Conservation (phyloP, 2,113 vertebrate species). For the Pseudolaguvia tuberculata region DNA sequence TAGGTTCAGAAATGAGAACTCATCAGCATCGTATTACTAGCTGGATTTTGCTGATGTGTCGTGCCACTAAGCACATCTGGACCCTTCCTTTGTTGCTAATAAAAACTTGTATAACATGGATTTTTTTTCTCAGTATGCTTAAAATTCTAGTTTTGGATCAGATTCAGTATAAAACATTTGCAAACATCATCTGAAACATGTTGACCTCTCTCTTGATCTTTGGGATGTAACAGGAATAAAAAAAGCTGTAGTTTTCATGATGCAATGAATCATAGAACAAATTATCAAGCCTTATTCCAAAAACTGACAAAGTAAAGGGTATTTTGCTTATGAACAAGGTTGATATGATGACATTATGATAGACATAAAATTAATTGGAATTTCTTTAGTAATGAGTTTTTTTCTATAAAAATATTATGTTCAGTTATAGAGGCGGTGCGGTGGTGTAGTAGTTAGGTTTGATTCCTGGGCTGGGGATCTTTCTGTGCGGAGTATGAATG, state of each 20-base stretch:
- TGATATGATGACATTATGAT: neutral
- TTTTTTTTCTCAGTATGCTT: slow-evolving; percentile 19
- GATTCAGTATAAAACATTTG: slow-evolving; percentile 15
- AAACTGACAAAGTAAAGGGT: neutral
- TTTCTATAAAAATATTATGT: no score
- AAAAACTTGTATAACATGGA: slow-evolving; percentile 5
- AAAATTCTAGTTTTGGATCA: neutral
- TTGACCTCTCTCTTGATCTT: no score
- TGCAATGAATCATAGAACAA: no score
- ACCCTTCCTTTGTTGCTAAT: slow-evolving; percentile 24
- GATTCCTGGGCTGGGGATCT: no score
- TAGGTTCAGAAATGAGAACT: slow-evolving; percentile 16
- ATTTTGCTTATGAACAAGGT: neutral
- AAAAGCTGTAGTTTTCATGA: no score
- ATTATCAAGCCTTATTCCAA: neutral
- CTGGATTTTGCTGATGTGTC: neutral
- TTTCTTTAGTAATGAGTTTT: no score
- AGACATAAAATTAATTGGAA: no score
- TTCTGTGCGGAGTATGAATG: no score
- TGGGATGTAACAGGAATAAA: no score
- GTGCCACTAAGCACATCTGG: slow-evolving; percentile 11
- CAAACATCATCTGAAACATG: no score
- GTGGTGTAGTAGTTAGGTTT: no score
- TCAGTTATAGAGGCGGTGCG: no score
- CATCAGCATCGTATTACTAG: slow-evolving; percentile 6